Evolutionary conservation across 2,113 vertebrate genomes (phyloP).

Genomic region (Pygoscelis adeliae): DNA sequence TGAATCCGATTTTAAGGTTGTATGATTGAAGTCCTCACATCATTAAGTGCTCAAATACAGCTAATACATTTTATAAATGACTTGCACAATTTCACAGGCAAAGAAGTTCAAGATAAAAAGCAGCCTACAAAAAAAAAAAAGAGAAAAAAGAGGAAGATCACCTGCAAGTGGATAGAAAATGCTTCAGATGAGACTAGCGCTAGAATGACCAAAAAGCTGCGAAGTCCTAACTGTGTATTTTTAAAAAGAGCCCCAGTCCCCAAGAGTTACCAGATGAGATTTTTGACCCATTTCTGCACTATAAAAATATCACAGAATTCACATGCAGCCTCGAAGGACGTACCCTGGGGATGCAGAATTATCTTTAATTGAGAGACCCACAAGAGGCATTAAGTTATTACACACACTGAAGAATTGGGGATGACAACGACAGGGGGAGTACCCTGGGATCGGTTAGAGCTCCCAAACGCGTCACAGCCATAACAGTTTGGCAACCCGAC

Average conservation of each 20-base stretch:
- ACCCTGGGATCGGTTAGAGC: not conserved
- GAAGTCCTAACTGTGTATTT: not conserved
- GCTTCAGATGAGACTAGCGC: not conserved
- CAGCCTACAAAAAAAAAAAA: not conserved
- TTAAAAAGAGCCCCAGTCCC: not conserved
- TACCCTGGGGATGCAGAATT: not conserved
- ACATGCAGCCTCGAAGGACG: rapidly evolving
- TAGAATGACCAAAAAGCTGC: not conserved
- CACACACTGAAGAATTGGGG: not conserved
- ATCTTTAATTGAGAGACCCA: not conserved
- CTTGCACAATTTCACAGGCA: slow-evolving; percentile 62
- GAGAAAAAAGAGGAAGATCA: not conserved
- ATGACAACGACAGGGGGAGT: not conserved
- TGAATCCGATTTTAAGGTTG: slow-evolving; percentile 30
- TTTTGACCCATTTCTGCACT: not conserved
- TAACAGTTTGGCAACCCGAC: not conserved
- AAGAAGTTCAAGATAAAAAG: slow-evolving; percentile 48
- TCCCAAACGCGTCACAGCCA: not conserved
- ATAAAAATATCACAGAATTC: not conserved
- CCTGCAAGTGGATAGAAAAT: not conserved
- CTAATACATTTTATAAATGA: slow-evolving; percentile 53
- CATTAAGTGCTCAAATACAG: slow-evolving; percentile 60
- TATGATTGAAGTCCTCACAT: slow-evolving; percentile 46
- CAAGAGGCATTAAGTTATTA: not conserved
- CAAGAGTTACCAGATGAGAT: not conserved